Evolutionary conservation across 1,140 invertebrate species (phyloP).

Genomic region (Ridgeia piscesae): DNA sequence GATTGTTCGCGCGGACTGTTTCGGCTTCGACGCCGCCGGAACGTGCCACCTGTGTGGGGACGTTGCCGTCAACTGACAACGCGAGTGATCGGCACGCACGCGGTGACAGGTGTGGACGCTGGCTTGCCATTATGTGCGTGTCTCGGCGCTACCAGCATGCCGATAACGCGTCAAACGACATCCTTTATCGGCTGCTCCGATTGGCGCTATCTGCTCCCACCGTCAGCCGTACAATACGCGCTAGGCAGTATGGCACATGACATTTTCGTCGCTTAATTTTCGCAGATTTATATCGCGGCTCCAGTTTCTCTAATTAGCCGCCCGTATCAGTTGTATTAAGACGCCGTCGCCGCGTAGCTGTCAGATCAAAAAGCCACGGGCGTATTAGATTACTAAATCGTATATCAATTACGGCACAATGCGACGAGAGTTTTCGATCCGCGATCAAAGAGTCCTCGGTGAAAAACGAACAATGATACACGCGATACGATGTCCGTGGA

Average conservation of each 20-base stretch:
- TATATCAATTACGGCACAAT: conserved; percentile 1
- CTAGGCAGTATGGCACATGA: neutral
- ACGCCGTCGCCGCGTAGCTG: neutral
- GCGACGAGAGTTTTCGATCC: neutral
- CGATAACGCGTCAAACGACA: neutral
- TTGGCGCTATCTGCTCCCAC: neutral
- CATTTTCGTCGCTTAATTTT: conserved; percentile 6
- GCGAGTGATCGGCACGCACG: neutral
- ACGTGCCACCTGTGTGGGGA: no score
- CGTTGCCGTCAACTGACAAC: neutral
- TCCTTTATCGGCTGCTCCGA: neutral
- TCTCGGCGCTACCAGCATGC: neutral
- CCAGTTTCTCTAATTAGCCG: neutral
- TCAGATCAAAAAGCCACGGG: neutral
- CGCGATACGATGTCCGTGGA: neutral
- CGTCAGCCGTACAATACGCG: neutral
- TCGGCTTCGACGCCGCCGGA: no score
- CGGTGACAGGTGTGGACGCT: neutral
- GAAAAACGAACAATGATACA: neutral
- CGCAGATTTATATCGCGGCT: neutral
- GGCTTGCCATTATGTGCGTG: neutral
- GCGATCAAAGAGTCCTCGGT: neutral
- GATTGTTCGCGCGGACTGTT: no score
- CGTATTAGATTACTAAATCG: conserved; percentile 1
- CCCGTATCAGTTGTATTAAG: neutral